Evolutionary conservation across 2,888 invertebrate species (phyloP).

Genomic region (Bruchidius siliquastri): DNA sequence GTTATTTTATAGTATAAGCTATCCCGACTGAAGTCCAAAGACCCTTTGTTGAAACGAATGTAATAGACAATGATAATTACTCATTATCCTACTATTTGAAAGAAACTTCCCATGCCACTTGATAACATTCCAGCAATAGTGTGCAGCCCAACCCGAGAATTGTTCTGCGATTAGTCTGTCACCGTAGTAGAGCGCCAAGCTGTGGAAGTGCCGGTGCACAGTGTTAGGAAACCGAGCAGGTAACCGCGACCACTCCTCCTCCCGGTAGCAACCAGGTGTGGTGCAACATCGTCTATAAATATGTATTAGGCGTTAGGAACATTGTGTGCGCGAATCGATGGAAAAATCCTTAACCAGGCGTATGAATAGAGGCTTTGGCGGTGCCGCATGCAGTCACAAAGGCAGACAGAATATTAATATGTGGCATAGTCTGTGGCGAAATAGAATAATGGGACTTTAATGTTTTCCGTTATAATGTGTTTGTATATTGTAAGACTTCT

Average conservation of each 20-base stretch:
- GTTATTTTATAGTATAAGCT: too few species aligned
- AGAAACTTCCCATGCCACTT: too few species aligned
- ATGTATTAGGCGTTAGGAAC: background rate
- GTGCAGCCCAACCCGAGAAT: background rate
- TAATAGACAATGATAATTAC: too few species aligned
- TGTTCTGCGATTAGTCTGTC: slow-evolving; percentile 2
- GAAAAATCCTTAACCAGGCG: background rate
- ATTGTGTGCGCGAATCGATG: background rate
- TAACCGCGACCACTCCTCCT: background rate
- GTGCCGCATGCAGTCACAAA: background rate
- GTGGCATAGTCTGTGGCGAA: too few species aligned
- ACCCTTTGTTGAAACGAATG: too few species aligned
- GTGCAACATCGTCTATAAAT: background rate
- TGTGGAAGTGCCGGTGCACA: background rate
- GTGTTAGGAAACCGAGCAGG: background rate
- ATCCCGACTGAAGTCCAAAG: too few species aligned
- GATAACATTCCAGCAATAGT: background rate
- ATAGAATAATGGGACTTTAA: too few species aligned
- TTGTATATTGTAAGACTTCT: too few species aligned
- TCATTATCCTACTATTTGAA: too few species aligned
- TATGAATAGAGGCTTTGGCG: background rate
- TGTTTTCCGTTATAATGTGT: too few species aligned
- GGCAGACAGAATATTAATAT: background rate
- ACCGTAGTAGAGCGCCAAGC: background rate
- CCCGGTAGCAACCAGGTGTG: background rate